Percentiles rank a stretch among this genome's conserved stretches.
phyloP scores from a whole-genome alignment of 2,113 vertebrate species.

The Microcebus jonahi region DNA sequence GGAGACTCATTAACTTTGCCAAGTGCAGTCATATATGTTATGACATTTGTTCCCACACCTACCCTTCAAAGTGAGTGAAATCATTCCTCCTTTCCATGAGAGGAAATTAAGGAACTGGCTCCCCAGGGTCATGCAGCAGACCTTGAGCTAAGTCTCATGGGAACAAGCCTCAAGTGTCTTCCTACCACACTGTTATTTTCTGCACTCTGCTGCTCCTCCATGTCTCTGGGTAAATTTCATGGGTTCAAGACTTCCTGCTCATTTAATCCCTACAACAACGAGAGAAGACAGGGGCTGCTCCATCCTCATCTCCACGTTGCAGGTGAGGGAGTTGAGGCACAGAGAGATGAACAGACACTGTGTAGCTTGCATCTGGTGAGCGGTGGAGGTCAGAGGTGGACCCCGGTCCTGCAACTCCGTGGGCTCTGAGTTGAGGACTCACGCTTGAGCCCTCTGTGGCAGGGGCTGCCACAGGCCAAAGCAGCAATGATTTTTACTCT shows the following conservation, averaged over 20 bases:
- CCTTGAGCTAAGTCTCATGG: background rate
- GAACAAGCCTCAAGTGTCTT: background rate
- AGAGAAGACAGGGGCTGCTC: background rate
- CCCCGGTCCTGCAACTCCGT: background rate
- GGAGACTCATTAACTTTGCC: background rate
- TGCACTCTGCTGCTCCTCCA: background rate
- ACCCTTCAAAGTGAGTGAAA: background rate
- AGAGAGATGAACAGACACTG: background rate
- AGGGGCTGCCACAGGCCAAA: background rate
- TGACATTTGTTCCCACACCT: background rate
- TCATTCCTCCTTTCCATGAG: background rate
- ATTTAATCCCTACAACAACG: background rate
- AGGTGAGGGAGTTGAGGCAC: background rate
- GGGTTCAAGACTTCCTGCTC: background rate
- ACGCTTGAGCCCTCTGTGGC: background rate
- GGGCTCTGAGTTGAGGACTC: too few species aligned
- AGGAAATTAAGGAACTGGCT: background rate
- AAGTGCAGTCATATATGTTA: background rate
- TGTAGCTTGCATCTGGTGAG: background rate
- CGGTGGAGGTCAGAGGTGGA: rapidly evolving
- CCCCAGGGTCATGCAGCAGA: background rate
- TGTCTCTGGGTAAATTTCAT: background rate
- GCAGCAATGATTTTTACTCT: background rate
- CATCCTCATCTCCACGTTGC: background rate
- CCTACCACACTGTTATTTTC: background rate